These are phyloP conservation scores for Hylaeus volcanicus DNA, from an alignment of 1,140 invertebrate species.

Conservation along the genomic window DNA sequence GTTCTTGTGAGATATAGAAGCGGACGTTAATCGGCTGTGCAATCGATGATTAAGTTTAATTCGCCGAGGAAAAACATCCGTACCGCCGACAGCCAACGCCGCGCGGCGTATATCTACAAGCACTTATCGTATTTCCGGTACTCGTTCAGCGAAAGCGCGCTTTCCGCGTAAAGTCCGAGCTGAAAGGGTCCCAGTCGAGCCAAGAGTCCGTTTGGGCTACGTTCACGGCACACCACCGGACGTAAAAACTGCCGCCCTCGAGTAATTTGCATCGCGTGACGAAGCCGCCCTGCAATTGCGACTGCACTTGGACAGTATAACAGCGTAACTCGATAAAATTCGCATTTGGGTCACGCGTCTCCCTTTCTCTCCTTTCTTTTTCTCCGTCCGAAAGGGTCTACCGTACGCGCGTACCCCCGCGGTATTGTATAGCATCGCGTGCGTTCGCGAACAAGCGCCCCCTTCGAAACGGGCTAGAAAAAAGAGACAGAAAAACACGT, in stretches of 20 bases:
- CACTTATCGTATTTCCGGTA: conserved; percentile 61
- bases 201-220: conserved; percentile 1
- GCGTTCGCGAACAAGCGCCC: conserved; percentile 34
- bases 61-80: background rate
- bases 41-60: conserved; percentile 45
- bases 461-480: background rate
- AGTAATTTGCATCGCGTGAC: conserved; percentile 72
- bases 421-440: conserved; percentile 43
- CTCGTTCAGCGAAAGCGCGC: conserved; percentile 37
- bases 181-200: background rate
- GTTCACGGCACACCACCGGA: conserved; percentile 41
- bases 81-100: background rate
- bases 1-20: background rate
- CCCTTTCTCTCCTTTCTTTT: background rate
- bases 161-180: conserved; percentile 4
- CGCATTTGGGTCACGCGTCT: conserved; percentile 74
- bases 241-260: conserved; percentile 61
- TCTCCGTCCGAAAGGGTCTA: conserved; percentile 16
- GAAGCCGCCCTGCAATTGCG: conserved; percentile 65
- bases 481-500: background rate
- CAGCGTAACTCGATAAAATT: conserved; percentile 72
- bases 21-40: conserved; percentile 28
- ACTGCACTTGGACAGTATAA: conserved; percentile 70
- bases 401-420: background rate
- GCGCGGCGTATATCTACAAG: conserved; percentile 46